These are phyloP conservation scores for Mythimna albipuncta DNA, from an alignment of 2,888 invertebrate genomes.

Conservation along the genomic window DNA sequence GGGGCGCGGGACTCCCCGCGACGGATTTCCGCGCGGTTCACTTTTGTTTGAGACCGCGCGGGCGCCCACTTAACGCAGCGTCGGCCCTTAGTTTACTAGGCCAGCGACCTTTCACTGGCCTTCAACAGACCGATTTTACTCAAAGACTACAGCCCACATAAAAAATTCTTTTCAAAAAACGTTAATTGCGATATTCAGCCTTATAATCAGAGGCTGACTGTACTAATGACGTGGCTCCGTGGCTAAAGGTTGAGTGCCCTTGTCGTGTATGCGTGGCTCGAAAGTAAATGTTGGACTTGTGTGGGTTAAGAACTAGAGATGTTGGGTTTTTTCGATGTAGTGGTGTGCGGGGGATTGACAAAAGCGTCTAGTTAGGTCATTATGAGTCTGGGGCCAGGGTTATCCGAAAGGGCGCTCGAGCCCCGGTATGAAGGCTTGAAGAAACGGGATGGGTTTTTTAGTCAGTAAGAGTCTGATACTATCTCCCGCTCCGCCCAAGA, in stretches of 20 bases:
- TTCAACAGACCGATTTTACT: background rate
- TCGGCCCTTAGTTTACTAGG: too few relatives aligned
- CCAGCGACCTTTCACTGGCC: background rate
- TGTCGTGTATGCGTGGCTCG: background rate
- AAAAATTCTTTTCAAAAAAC: conserved; percentile 21
- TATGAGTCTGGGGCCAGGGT: too few relatives aligned
- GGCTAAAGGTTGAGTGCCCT: conserved; percentile 16
- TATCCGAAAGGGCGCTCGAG: too few relatives aligned
- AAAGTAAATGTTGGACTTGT: conserved; percentile 6
- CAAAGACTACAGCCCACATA: background rate
- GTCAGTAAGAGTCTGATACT: too few relatives aligned
- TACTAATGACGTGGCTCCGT: conserved; percentile 49
- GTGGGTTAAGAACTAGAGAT: background rate
- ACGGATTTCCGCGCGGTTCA: too few relatives aligned
- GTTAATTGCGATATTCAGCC: conserved; percentile 52
- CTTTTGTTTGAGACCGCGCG: too few relatives aligned
- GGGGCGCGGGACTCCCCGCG: too few relatives aligned
- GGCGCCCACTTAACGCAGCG: too few relatives aligned
- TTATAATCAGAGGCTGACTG: conserved; percentile 46
- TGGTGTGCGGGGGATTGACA: background rate
- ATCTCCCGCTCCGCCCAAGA: too few relatives aligned
- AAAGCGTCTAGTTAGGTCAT: background rate
- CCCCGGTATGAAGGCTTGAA: too few relatives aligned
- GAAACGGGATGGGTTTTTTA: too few relatives aligned
- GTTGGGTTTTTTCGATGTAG: conserved; percentile 6